Evolutionary conservation across 2,888 invertebrate species (phyloP).

Genomic region (Pedicia rivosa): DNA sequence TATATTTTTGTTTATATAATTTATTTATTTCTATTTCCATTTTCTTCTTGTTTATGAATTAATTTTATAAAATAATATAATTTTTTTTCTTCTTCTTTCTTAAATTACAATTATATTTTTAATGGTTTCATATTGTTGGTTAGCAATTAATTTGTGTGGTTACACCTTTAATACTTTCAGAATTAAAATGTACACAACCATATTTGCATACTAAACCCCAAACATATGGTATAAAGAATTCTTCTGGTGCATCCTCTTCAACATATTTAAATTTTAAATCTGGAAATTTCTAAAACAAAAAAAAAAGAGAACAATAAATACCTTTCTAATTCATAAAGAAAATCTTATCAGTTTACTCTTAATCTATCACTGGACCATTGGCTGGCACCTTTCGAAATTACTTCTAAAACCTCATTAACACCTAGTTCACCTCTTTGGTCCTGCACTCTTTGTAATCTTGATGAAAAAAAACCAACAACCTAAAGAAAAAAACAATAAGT

Average conservation of each 20-base stretch:
- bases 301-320: background rate
- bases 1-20: too few species aligned
- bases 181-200: conserved; percentile 33
- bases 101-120: background rate
- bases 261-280: conserved; percentile 98
- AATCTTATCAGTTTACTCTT: conserved; percentile 41
- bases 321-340: background rate
- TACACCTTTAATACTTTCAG: conserved; percentile 27
- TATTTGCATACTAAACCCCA: conserved; percentile 75
- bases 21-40: too few species aligned
- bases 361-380: conserved; percentile 91
- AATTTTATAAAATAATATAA: background rate
- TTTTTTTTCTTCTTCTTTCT: too few species aligned
- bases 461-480: conserved; percentile 48
- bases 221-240: conserved; percentile 98
- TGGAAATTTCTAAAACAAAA: conserved; percentile 75
- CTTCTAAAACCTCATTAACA: conserved; percentile 70
- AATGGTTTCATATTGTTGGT: background rate
- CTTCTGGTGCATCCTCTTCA: conserved; percentile 96
- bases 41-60: background rate
- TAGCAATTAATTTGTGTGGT: conserved; percentile 29
- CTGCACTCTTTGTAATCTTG: conserved; percentile 41
- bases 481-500: conserved; percentile 18
- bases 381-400: conserved; percentile 80
- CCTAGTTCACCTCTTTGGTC: conserved; percentile 56